Evolutionary conservation across 2,797 vertebrate genomes (phyloP).

Genomic region (Morus bassanus): DNA sequence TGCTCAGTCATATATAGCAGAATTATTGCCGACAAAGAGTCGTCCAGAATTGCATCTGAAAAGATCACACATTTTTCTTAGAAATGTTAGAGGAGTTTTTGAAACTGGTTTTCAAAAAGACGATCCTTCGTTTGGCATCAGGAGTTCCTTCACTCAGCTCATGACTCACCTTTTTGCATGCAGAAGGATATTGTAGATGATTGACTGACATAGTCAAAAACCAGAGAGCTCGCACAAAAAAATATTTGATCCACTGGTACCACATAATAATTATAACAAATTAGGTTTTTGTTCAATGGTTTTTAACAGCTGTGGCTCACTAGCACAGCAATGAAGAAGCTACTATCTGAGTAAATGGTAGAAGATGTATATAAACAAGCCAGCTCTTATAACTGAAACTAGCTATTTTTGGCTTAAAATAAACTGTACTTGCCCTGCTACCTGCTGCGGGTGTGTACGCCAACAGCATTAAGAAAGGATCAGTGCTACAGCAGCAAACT

Average conservation of each 20-base stretch:
- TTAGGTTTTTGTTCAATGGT: background rate
- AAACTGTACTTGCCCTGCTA: background rate
- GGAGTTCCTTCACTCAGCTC: background rate
- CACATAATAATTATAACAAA: background rate
- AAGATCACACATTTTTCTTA: background rate
- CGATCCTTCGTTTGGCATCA: background rate
- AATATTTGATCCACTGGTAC: background rate
- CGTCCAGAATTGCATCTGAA: background rate
- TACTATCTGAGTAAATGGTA: background rate
- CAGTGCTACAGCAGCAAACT: background rate
- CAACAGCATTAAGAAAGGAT: background rate
- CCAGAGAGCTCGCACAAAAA: background rate
- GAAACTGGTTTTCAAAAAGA: background rate
- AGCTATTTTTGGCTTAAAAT: background rate
- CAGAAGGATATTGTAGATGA: background rate
- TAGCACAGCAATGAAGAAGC: background rate
- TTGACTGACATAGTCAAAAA: background rate
- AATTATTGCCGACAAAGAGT: background rate
- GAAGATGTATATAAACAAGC: background rate
- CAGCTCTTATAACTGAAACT: background rate
- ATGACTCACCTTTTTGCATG: background rate
- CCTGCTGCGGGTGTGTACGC: background rate
- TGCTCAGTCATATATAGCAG: background rate
- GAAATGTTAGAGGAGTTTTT: background rate
- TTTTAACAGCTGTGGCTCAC: background rate